These are phyloP conservation scores for Eupithecia centaureata DNA, from an alignment of 2,888 invertebrate species.

Conservation along the genomic window DNA sequence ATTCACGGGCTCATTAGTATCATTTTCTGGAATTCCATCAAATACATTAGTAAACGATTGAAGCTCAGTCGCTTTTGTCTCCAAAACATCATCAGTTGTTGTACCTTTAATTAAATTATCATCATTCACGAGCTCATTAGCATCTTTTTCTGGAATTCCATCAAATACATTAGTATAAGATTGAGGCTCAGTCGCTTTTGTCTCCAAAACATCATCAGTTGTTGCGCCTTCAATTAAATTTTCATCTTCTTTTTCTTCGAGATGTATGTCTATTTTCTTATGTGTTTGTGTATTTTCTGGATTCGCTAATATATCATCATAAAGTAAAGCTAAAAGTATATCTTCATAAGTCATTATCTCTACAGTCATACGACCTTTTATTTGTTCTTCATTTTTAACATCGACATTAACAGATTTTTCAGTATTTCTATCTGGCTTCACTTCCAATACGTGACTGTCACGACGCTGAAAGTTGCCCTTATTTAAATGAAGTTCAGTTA, in stretches of 20 bases:
- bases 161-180: neutral
- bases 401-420: neutral
- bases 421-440: neutral
- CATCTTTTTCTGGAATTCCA: no score
- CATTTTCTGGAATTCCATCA: neutral
- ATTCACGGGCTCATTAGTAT: neutral
- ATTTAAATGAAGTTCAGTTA: neutral
- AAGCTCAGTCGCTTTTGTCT: neutral
- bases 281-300: no score
- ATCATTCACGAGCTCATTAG: no score
- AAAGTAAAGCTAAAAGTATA: neutral
- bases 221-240: neutral
- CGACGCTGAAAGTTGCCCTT: neutral
- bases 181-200: neutral
- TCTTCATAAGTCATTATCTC: neutral
- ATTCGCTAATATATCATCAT: neutral
- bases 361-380: neutral
- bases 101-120: neutral
- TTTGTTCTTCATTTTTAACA: neutral
- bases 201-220: neutral
- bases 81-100: neutral
- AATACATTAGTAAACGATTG: neutral
- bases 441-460: neutral
- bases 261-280: neutral
- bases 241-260: neutral